These are phyloP conservation scores for Catocala sponsa DNA, from an alignment of 2,888 invertebrate species.

Conservation along the genomic window DNA sequence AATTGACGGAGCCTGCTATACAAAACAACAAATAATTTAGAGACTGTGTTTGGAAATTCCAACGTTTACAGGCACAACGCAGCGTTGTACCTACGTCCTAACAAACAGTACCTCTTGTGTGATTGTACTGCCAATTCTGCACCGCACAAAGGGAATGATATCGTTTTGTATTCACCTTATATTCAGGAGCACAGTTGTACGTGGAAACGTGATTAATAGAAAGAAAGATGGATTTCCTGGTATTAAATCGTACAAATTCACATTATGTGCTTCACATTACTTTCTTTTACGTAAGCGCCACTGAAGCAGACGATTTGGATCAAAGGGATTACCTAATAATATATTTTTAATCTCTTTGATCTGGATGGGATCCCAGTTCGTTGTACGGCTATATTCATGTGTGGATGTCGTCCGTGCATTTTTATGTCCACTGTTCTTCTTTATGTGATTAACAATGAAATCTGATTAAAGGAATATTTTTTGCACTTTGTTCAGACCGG, in stretches of 20 bases:
- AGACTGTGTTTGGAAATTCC: background rate
- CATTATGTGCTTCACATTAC: constrained; percentile 33
- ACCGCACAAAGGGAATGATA: constrained; percentile 21
- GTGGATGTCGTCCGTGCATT: constrained; percentile 20
- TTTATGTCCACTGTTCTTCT: constrained; percentile 11
- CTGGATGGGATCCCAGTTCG: constrained; percentile 28
- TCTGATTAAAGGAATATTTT: constrained; percentile 7
- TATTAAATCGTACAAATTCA: constrained; percentile 39
- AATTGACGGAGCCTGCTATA: background rate
- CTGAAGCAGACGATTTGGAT: constrained; percentile 43
- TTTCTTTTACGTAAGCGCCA: constrained; percentile 35
- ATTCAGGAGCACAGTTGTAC: constrained; percentile 32
- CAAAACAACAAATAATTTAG: background rate
- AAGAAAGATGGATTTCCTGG: constrained; percentile 37
- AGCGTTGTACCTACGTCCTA: constrained; percentile 1
- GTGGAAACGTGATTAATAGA: constrained; percentile 40
- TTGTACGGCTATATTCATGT: constrained; percentile 28
- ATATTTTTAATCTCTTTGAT: constrained; percentile 56
- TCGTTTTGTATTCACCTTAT: constrained; percentile 35
- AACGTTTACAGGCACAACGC: constrained; percentile 3
- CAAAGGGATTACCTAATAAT: constrained; percentile 44
- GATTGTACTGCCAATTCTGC: constrained; percentile 17
- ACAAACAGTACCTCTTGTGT: constrained; percentile 5
- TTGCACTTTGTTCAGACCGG: background rate
- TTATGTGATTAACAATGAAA: background rate